Base-by-base conservation (phyloP, 2,888 invertebrate genomes). In the Elysia crispata region DNA sequence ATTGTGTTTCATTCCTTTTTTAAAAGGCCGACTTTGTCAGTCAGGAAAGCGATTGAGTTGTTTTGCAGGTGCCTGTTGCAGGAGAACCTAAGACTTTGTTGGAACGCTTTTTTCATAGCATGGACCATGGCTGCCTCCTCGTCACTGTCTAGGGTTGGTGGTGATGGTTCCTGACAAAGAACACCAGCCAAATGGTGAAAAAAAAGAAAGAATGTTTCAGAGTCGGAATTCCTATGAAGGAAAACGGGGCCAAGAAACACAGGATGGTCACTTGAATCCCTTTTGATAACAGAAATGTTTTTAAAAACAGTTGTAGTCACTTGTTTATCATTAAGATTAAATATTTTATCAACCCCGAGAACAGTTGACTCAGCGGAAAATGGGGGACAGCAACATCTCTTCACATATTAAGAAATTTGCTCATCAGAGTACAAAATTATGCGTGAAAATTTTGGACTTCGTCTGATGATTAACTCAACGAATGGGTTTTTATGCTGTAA, bases 11-110 rank as follows among this genome's bases (percentile, higher is more conserved):
- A 23, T 64, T 64, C 64, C 23, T 64, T 72, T 72, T 11, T 72
- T 72, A 49, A 28, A n/a, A 72, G 25, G 20, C 72, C 50, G 25
- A 72, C 72, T 72, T 72, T 72, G 72, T 72, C 49, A 41, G 72
- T 28, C 20, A 72, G 72, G 33, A 28, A 11, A 72, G 20, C 25
- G 33, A 28, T 6, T 6, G 49, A 72, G 25, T 72, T 72, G 25
- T 72, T 11, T 23, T 72, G 20, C 28, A 72, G 13, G 25, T 72
- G 72, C 25, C 64, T 64, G 6, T 20, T 72, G 49, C 72, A 72
- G 13, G 49, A 11, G 25, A 72, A 28, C 49, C 72, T 72, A 25
- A n/a, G 41, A n/a, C 25, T 18, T n/a, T n/a, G n/a, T n/a, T 64
- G 64, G 64, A 64, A 64, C 64, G 15, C 64, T 23, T 64, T 64